These are phyloP conservation scores for Pteromalus puparum DNA, from an alignment of 1,140 invertebrate species.

Conservation along the genomic window DNA sequence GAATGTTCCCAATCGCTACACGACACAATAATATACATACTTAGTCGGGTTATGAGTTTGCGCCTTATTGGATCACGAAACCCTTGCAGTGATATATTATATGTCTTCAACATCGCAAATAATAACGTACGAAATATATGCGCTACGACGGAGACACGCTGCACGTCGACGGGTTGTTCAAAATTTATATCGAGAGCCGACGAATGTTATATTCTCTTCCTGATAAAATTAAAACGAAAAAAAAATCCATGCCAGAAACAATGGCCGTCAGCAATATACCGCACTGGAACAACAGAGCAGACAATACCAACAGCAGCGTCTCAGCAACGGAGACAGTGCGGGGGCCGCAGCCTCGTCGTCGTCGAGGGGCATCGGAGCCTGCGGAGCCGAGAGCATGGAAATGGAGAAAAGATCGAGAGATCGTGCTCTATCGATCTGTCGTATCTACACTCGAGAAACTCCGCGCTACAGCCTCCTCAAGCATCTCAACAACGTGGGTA, in stretches of 20 bases:
- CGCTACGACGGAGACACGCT: too few relatives aligned
- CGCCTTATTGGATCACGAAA: slow-evolving; percentile 69
- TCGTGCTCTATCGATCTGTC: slow-evolving; percentile 79
- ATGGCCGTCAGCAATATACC: slow-evolving; percentile 48
- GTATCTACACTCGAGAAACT: slow-evolving; percentile 80
- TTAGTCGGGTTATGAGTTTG: neutral
- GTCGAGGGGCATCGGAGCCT: too few relatives aligned
- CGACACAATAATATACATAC: too few relatives aligned
- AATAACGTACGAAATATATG: too few relatives aligned
- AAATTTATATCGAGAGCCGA: too few relatives aligned
- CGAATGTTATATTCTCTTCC: too few relatives aligned
- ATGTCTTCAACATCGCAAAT: too few relatives aligned
- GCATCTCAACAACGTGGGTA: slow-evolving; percentile 86
- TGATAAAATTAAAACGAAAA: too few relatives aligned
- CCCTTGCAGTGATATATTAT: slow-evolving; percentile 58
- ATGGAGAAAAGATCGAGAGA: slow-evolving; percentile 80
- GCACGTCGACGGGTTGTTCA: too few relatives aligned
- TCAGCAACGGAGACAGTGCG: neutral
- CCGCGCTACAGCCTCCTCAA: slow-evolving; percentile 85
- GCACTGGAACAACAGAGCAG: slow-evolving; percentile 43
- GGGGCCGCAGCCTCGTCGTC: too few relatives aligned
- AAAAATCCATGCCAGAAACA: slow-evolving; percentile 28
- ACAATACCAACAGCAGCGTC: too few relatives aligned
- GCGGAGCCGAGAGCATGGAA: slow-evolving; percentile 79
- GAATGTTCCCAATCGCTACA: too few relatives aligned